A percentile compares a stretch with the other conserved stretches of the same genome.
Evolutionary conservation across 2,888 invertebrate species (phyloP).

Genomic region (Mechanitis messenoides): DNA sequence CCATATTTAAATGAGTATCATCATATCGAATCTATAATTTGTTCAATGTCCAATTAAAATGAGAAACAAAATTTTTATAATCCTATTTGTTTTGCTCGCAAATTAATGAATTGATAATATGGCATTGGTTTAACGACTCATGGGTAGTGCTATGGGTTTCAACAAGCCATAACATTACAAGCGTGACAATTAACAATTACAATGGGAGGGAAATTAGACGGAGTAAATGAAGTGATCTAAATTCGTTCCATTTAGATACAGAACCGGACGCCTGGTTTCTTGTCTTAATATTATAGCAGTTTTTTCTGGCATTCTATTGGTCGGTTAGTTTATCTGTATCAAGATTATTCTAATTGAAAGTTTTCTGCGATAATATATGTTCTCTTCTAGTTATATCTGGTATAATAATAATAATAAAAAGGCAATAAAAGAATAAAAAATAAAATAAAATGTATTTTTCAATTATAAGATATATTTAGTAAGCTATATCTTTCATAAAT

Average conservation of each 20-base stretch:
- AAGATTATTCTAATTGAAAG: constrained; percentile 65
- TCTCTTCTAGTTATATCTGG: constrained; percentile 60
- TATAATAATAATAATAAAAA: too few relatives aligned
- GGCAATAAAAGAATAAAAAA: too few relatives aligned
- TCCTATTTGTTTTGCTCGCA: constrained; percentile 8
- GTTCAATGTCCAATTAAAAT: constrained; percentile 18
- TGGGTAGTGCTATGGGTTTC: too few relatives aligned
- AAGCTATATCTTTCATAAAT: too few relatives aligned
- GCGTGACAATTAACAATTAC: constrained; percentile 9
- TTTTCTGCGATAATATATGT: constrained; percentile 70
- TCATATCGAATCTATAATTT: constrained; percentile 16
- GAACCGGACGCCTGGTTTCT: constrained; percentile 30
- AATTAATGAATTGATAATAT: background rate
- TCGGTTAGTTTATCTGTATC: constrained; percentile 45
- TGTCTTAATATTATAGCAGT: constrained; percentile 42
- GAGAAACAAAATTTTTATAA: background rate
- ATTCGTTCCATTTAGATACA: constrained; percentile 22
- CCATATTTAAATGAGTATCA: constrained; percentile 43
- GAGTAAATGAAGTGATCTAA: constrained; percentile 17
- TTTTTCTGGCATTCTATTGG: constrained; percentile 45
- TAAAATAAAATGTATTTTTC: too few relatives aligned
- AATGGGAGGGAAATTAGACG: constrained; percentile 11
- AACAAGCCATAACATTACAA: background rate
- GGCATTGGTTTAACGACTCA: too few relatives aligned
- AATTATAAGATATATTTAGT: too few relatives aligned